Conservation (phyloP, 2,797 vertebrate species). For the Cephalopachus bancanus region DNA sequence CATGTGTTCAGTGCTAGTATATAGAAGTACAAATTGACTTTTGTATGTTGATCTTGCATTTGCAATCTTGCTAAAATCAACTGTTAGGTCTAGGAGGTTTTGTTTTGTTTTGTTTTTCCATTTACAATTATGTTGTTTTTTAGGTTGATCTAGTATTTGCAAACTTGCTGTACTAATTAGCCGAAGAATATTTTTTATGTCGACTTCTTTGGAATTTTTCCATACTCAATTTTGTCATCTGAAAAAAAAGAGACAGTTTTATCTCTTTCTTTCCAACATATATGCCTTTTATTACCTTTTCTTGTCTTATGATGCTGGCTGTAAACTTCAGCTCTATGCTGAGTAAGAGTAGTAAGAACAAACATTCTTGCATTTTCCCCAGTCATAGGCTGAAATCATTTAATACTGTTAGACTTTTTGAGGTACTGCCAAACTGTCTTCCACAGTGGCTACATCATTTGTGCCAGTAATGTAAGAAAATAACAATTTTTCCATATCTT, state of each 20-base stretch:
- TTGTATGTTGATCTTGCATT: background rate
- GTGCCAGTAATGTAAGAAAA: too few species aligned
- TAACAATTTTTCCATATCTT: background rate
- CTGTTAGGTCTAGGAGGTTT: background rate
- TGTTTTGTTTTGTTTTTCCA: background rate
- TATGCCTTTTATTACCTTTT: background rate
- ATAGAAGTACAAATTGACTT: background rate
- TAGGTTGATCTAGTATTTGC: background rate
- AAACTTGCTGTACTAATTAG: background rate
- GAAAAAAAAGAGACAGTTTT: background rate
- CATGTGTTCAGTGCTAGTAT: background rate
- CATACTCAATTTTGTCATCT: background rate
- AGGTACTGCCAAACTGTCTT: background rate
- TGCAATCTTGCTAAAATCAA: background rate
- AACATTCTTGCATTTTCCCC: background rate
- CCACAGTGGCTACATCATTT: background rate
- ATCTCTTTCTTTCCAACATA: background rate
- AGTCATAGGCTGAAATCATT: background rate
- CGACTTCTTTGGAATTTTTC: background rate
- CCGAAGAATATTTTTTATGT: background rate
- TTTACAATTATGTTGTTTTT: background rate
- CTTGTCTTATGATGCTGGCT: background rate
- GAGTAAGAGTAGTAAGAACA: background rate
- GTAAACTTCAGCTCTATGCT: background rate
- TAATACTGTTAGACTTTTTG: background rate